These are phyloP conservation scores for Podarcis siculus DNA, from an alignment of 2,797 vertebrate genomes.

Conservation along the genomic window DNA sequence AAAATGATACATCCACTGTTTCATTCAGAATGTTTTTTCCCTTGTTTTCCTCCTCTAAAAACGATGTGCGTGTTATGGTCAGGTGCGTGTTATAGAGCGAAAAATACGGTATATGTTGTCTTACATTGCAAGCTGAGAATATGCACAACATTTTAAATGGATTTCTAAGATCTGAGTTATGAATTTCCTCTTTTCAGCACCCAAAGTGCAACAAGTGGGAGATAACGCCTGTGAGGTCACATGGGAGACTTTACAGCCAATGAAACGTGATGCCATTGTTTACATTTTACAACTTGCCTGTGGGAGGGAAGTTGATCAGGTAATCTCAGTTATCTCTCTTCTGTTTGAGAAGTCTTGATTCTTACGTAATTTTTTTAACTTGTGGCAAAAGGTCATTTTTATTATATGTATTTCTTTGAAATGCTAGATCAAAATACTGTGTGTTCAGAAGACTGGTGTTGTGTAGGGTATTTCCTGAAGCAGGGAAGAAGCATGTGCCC, in stretches of 20 bases:
- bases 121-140: background rate
- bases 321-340: constrained; percentile 45
- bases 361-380: accelerated
- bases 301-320: constrained; percentile 82
- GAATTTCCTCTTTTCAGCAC: constrained; percentile 66
- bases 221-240: constrained; percentile 79
- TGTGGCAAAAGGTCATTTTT: background rate
- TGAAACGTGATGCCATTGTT: constrained; percentile 83
- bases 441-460: background rate
- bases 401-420: background rate
- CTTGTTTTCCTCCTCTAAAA: no score
- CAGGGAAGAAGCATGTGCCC: no score
- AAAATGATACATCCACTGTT: no score
- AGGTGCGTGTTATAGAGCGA: no score
- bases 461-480: background rate
- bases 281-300: constrained; percentile 82
- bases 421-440: background rate
- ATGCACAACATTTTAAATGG: background rate
- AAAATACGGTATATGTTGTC: no score
- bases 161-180: background rate
- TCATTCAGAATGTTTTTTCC: no score
- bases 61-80: no score
- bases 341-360: background rate
- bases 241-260: constrained; percentile 82
- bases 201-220: constrained; percentile 77